Evolutionary conservation across 2,888 invertebrate species (phyloP).

Genomic region (Falcaria lacertinaria): DNA sequence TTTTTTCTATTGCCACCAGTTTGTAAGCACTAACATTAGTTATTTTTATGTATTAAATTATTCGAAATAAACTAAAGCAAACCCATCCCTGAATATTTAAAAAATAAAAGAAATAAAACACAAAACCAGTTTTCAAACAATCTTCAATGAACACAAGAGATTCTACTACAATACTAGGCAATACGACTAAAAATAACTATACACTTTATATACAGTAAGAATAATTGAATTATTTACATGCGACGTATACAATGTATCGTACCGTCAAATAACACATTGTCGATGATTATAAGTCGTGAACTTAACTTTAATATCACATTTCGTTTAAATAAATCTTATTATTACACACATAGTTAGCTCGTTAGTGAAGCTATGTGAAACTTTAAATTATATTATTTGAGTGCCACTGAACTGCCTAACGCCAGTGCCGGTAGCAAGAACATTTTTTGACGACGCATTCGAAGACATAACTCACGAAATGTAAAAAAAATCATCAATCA

Average conservation of each 20-base stretch:
- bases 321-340: constrained; percentile 23
- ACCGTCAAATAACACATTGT: constrained; percentile 14
- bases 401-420: too few relatives aligned
- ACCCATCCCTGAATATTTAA: not conserved
- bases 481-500: too few relatives aligned
- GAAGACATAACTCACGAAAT: too few relatives aligned
- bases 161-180: not conserved
- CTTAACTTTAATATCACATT: constrained; percentile 67
- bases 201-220: constrained; percentile 17
- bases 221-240: constrained; percentile 24
- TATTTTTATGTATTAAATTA: constrained; percentile 5
- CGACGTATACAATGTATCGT: constrained; percentile 17
- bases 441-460: too few relatives aligned
- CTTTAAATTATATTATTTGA: too few relatives aligned
- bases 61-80: constrained; percentile 1
- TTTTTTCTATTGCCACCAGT: too few relatives aligned
- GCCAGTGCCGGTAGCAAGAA: too few relatives aligned
- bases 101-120: constrained; percentile 4
- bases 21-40: too few relatives aligned
- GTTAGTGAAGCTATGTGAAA: too few relatives aligned
- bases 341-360: constrained; percentile 5
- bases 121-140: not conserved
- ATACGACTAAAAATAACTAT: constrained; percentile 12
- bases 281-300: constrained; percentile 29
- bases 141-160: not conserved